A percentile compares a stretch with the other conserved stretches of the same genome.
phyloP scores from a whole-genome alignment of 2,888 invertebrate species.

The Andrena camellia region DNA sequence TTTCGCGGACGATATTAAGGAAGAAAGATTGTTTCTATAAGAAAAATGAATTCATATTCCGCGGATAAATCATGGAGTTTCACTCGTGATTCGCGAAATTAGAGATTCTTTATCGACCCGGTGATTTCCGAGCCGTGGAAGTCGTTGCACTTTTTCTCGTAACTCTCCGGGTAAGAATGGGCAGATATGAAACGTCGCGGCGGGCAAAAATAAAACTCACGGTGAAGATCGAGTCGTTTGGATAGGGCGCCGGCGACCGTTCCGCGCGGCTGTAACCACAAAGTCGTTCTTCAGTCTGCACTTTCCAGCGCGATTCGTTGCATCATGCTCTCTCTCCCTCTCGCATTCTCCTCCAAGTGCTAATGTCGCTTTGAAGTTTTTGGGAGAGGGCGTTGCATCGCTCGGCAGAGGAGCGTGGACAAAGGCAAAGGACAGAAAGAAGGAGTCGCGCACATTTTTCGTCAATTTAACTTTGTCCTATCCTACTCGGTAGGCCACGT shows the following conservation, averaged over 20 bases:
- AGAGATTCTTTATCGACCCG: too few relatives aligned
- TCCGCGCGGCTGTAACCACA: conserved; percentile 34
- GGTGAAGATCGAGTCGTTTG: conserved; percentile 38
- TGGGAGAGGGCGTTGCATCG: conserved; percentile 54
- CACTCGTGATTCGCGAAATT: too few relatives aligned
- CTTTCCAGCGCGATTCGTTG: conserved; percentile 45
- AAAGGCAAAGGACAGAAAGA: conserved; percentile 57
- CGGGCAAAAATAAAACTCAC: conserved; percentile 32
- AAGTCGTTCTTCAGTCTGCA: conserved; percentile 32
- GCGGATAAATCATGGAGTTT: too few relatives aligned
- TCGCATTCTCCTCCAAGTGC: conserved; percentile 24
- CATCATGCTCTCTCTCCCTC: conserved; percentile 2
- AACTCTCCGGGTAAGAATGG: too few relatives aligned
- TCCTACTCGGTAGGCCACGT: conserved; percentile 63
- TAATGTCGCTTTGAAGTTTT: conserved; percentile 62
- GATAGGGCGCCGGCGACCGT: conserved; percentile 28
- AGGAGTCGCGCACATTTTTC: conserved; percentile 81
- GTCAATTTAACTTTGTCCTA: conserved; percentile 80
- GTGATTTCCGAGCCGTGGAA: too few relatives aligned
- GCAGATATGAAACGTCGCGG: too few relatives aligned
- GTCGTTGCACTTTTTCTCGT: too few relatives aligned
- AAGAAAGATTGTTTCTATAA: too few relatives aligned
- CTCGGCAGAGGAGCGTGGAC: conserved; percentile 37
- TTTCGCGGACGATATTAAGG: too few relatives aligned
- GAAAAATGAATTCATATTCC: too few relatives aligned